These are phyloP conservation scores for Belonocnema kinseyi DNA, from an alignment of 1,140 invertebrate species.

Conservation along the genomic window DNA sequence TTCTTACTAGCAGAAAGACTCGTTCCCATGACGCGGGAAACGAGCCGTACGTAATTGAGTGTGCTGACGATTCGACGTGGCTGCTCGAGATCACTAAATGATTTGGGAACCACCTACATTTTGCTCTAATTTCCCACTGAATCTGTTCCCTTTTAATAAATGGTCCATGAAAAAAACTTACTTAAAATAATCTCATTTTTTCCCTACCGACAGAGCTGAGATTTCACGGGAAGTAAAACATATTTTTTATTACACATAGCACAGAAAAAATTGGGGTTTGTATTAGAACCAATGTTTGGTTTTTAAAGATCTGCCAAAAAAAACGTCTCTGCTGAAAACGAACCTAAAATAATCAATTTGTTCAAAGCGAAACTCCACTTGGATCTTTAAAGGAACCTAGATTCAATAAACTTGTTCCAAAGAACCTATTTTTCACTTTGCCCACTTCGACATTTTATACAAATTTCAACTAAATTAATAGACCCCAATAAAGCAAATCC, in stretches of 20 bases:
- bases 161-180: background rate
- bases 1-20: constrained; percentile 37
- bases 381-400: background rate
- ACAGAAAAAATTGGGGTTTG: too few relatives aligned
- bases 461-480: too few relatives aligned
- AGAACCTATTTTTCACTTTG: too few relatives aligned
- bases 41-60: constrained; percentile 69
- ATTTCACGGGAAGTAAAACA: too few relatives aligned
- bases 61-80: constrained; percentile 65
- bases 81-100: constrained; percentile 65
- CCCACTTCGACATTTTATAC: background rate
- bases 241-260: too few relatives aligned
- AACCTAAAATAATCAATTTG: too few relatives aligned
- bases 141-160: background rate
- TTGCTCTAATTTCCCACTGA: constrained; percentile 18
- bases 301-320: too few relatives aligned
- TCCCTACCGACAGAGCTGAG: too few relatives aligned
- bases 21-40: constrained; percentile 73
- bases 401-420: background rate
- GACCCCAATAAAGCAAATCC: too few relatives aligned
- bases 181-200: background rate
- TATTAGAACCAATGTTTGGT: too few relatives aligned
- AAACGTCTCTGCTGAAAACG: too few relatives aligned
- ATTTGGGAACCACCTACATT: constrained; percentile 65
- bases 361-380: too few relatives aligned